A percentile compares a stretch with the other conserved stretches of the same genome.
Conservation (phyloP, 2,797 vertebrate genomes). For the Chelon auratus region DNA sequence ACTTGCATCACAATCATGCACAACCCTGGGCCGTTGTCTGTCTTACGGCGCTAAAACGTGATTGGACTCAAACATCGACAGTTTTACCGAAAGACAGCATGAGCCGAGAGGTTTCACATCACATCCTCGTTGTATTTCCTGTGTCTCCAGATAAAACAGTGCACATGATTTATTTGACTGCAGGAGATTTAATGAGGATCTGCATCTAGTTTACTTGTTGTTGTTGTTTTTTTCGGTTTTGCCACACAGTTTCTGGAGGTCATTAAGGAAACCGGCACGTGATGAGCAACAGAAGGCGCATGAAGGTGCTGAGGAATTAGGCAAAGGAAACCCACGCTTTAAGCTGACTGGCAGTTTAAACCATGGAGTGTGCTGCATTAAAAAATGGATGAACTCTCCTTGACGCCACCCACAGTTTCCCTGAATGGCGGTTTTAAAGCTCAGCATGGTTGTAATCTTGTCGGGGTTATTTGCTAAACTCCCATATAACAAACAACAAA, state of each 20-base stretch:
- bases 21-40: slow-evolving; percentile 9
- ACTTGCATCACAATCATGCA: slow-evolving; percentile 41
- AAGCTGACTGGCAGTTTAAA: background rate
- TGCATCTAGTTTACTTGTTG: slow-evolving; percentile 67
- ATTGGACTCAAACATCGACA: slow-evolving; percentile 28
- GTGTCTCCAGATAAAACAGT: slow-evolving; percentile 46
- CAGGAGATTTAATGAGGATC: slow-evolving; percentile 69
- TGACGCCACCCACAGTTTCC: no score
- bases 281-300: slow-evolving; percentile 29
- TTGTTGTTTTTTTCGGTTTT: slow-evolving; percentile 18
- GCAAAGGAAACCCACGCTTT: slow-evolving; percentile 10
- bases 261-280: slow-evolving; percentile 49
- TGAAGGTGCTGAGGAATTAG: slow-evolving; percentile 38
- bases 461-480: no score
- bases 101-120: slow-evolving; percentile 22
- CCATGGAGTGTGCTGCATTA: background rate
- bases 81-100: slow-evolving; percentile 24
- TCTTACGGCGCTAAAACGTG: background rate
- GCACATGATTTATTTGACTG: slow-evolving; percentile 62
- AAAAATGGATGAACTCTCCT: no score
- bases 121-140: slow-evolving; percentile 30
- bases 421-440: no score
- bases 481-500: no score
- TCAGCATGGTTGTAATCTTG: no score
- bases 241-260: slow-evolving; percentile 59